phyloP scores from a whole-genome alignment of 2,113 vertebrate species.

The Prochilodus magdalenae region DNA sequence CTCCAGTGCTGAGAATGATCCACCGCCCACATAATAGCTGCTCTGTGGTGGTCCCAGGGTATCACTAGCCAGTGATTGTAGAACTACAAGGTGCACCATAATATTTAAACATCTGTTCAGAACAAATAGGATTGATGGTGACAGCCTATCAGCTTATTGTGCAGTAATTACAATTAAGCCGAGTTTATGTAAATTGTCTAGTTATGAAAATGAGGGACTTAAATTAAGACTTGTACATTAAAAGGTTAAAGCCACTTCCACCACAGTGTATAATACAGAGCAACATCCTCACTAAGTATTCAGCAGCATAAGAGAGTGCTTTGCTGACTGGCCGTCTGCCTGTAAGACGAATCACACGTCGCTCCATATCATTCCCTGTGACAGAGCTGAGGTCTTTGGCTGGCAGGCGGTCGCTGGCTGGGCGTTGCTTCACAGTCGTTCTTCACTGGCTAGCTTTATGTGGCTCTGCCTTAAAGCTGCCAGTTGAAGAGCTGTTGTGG shows the following conservation, averaged over 20 bases:
- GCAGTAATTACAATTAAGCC: too few relatives aligned
- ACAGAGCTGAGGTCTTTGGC: background rate
- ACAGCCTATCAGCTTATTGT: too few relatives aligned
- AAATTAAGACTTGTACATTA: background rate
- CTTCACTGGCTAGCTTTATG: constrained; percentile 89
- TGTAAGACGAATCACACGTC: background rate
- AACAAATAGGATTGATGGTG: too few relatives aligned
- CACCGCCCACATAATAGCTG: too few relatives aligned
- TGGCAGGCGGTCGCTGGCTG: constrained; percentile 44
- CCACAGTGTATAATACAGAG: background rate
- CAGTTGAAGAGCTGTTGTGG: constrained; percentile 90
- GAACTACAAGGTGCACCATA: too few relatives aligned
- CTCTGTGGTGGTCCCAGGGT: too few relatives aligned
- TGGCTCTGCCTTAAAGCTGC: constrained; percentile 80
- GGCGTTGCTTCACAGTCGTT: constrained; percentile 85
- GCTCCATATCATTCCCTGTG: background rate
- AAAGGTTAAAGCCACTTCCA: background rate
- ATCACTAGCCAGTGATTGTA: too few relatives aligned
- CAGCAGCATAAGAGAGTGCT: constrained; percentile 70
- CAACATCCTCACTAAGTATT: too few relatives aligned
- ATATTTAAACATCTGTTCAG: too few relatives aligned
- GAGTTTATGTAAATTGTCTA: too few relatives aligned
- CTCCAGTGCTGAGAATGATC: too few relatives aligned
- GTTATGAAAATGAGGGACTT: too few relatives aligned
- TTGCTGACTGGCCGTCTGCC: constrained; percentile 70